phyloP scores from a whole-genome alignment of 2,113 vertebrate species.

The Periophthalmus modestus region DNA sequence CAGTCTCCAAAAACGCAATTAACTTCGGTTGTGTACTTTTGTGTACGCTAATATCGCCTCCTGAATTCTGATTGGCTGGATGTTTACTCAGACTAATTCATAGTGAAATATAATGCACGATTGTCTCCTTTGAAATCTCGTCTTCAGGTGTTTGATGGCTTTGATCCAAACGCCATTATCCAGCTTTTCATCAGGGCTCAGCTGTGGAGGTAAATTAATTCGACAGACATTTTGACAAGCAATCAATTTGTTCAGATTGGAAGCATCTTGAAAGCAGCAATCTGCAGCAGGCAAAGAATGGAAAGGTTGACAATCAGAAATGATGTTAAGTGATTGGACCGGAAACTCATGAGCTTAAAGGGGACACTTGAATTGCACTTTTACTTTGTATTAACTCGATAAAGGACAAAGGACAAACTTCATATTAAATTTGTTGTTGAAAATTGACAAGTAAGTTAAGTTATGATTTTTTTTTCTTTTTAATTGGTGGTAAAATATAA shows the following conservation, averaged over 20 bases:
- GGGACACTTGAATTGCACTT: not conserved
- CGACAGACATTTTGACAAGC: conserved; percentile 42
- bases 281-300: conserved; percentile 1
- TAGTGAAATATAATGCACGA: not conserved
- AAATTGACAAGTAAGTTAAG: not conserved
- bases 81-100: not conserved
- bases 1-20: not conserved
- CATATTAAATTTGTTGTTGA: not conserved
- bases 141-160: conserved; percentile 16
- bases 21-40: not conserved
- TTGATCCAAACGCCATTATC: conserved; percentile 33
- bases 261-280: conserved; percentile 19
- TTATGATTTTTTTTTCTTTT: not conserved
- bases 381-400: not conserved
- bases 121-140: not conserved
- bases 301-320: not conserved
- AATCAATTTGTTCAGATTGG: conserved; percentile 54
- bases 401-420: not conserved
- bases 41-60: not conserved
- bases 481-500: not conserved
- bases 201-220: conserved; percentile 59
- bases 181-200: conserved; percentile 48
- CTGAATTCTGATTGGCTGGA: not conserved
- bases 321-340: not conserved
- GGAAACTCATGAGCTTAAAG: not conserved